These are phyloP conservation scores for Anorthoa munda DNA, from an alignment of 2,888 invertebrate genomes.

Conservation along the genomic window DNA sequence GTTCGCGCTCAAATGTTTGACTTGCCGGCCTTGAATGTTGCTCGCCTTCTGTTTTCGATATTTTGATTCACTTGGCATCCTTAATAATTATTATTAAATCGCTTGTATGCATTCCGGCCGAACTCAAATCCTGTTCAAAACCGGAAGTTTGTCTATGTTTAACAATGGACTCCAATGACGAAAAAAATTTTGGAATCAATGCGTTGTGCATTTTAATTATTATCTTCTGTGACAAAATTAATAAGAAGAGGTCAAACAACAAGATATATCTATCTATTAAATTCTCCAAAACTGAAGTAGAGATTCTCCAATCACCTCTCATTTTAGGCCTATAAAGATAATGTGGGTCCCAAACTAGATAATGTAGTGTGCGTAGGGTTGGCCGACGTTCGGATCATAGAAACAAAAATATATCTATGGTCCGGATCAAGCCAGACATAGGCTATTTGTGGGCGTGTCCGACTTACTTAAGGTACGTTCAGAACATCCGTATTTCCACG, in stretches of 20 bases:
- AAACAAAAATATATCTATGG: too few relatives aligned
- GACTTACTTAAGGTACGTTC: too few relatives aligned
- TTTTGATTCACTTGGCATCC: background rate
- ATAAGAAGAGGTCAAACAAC: conserved; percentile 18
- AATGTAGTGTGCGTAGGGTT: background rate
- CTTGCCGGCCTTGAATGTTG: conserved; percentile 4
- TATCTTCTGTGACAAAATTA: background rate
- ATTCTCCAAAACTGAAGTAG: conserved; percentile 5
- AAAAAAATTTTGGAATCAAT: background rate
- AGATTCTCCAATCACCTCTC: conserved; percentile 12
- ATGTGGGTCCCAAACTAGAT: conserved; percentile 36
- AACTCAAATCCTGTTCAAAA: background rate
- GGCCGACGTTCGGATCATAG: background rate
- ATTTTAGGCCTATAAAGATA: conserved; percentile 23
- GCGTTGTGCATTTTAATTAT: conserved; percentile 9
- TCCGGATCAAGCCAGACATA: background rate
- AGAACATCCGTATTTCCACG: too few relatives aligned
- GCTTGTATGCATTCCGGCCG: conserved; percentile 7
- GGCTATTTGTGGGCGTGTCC: background rate
- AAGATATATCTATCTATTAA: conserved; percentile 16
- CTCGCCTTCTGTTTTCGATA: background rate
- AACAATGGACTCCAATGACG: background rate
- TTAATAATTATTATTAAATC: too few relatives aligned
- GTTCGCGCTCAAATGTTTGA: background rate
- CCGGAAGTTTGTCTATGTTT: background rate